Evolutionary conservation across 2,113 vertebrate species (phyloP).

Genomic region (Vulpes ferrilata): DNA sequence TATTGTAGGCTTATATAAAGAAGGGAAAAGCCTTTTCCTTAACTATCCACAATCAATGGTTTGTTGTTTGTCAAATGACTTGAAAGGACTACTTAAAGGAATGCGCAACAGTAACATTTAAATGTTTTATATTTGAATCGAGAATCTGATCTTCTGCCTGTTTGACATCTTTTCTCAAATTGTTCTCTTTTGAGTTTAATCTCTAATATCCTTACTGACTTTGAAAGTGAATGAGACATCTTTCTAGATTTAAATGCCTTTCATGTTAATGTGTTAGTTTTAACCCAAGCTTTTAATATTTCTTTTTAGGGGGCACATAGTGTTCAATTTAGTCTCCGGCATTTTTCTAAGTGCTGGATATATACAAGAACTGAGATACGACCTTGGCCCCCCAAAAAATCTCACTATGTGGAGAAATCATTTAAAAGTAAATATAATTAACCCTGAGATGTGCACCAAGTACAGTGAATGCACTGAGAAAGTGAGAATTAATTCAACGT

Average conservation of each 20-base stretch:
- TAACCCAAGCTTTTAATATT: neutral
- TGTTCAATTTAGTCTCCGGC: neutral
- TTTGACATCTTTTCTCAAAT: constrained; percentile 35
- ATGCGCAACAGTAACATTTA: neutral
- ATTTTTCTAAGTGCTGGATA: neutral
- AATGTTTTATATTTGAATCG: constrained; percentile 3
- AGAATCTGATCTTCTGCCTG: neutral
- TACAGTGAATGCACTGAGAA: neutral
- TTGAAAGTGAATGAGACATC: neutral
- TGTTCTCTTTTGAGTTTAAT: constrained; percentile 42
- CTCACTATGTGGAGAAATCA: neutral
- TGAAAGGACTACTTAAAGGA: constrained; percentile 38
- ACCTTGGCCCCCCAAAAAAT: neutral
- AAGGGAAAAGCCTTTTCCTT: neutral
- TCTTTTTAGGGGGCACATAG: neutral
- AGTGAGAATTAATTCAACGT: neutral
- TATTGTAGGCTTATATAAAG: neutral
- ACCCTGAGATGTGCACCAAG: neutral
- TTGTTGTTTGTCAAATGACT: neutral
- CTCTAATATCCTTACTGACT: neutral
- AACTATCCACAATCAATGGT: neutral
- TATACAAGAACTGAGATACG: neutral
- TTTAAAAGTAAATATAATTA: neutral
- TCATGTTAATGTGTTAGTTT: constrained; percentile 4
- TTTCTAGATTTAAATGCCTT: neutral